Percentiles rank a stretch among this genome's conserved stretches.
Evolutionary conservation across 2,888 invertebrate species (phyloP).

Genomic region (Blomia tropicalis): DNA sequence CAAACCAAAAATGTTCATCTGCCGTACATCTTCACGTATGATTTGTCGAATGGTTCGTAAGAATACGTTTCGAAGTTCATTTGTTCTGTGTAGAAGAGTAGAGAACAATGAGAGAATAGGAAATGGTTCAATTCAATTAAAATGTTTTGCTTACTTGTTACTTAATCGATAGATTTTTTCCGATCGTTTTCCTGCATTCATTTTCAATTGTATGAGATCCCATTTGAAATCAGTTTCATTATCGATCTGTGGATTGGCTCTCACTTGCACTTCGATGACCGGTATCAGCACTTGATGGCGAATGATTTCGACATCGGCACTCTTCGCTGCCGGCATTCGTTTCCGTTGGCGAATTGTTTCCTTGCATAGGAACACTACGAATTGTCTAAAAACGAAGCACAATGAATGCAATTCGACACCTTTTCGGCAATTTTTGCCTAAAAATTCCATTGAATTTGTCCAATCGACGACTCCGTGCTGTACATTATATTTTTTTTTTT

Average conservation of each 20-base stretch:
- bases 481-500: conserved; percentile 22
- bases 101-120: neutral
- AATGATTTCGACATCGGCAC: conserved; percentile 87
- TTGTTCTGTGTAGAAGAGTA: conserved; percentile 44
- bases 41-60: conserved; percentile 90
- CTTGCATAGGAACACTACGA: conserved; percentile 91
- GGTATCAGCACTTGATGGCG: conserved; percentile 94
- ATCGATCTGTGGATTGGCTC: conserved; percentile 63
- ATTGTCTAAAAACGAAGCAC: conserved; percentile 96
- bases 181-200: conserved; percentile 45
- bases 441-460: conserved; percentile 90
- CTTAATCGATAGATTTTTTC: conserved; percentile 92
- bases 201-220: conserved; percentile 67
- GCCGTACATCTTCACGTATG: conserved; percentile 86
- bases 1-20: conserved; percentile 48
- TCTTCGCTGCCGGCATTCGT: conserved; percentile 35
- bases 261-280: conserved; percentile 89
- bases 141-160: conserved; percentile 55
- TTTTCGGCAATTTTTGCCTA: conserved; percentile 51
- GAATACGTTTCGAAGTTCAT: conserved; percentile 90
- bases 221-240: conserved; percentile 72
- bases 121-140: neutral
- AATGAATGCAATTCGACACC: conserved; percentile 69
- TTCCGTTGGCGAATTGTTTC: conserved; percentile 63
- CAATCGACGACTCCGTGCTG: conserved; percentile 97